These are phyloP conservation scores for Lates calcarifer DNA, from an alignment of 2,113 vertebrate genomes.

Conservation along the genomic window DNA sequence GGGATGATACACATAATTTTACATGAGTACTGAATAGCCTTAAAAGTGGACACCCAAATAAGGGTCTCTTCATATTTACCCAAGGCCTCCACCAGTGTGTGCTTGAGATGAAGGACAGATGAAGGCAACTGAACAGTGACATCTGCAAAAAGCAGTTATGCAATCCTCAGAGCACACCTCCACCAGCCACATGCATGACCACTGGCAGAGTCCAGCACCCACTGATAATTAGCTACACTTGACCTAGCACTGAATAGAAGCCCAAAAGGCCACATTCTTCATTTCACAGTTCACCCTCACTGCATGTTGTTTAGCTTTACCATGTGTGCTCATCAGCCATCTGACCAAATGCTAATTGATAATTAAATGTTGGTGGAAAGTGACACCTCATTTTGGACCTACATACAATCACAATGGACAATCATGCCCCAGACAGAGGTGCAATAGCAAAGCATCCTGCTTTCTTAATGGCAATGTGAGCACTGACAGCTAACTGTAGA, in stretches of 20 bases:
- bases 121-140: not conserved
- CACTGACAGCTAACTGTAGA: not conserved
- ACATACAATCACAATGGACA: not conserved
- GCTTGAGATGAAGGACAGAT: not conserved
- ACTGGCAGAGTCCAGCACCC: not conserved
- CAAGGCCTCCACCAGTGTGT: not conserved
- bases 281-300: not conserved
- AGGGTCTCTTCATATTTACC: not conserved
- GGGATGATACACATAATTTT: not conserved
- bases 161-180: too few species aligned
- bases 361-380: not conserved
- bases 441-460: not conserved
- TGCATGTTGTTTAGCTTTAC: not conserved
- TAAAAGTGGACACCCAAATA: not conserved
- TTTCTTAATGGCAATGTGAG: not conserved
- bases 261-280: not conserved
- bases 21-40: not conserved
- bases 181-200: too few species aligned
- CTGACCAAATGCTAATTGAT: not conserved
- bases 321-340: not conserved
- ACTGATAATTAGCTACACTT: not conserved
- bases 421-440: not conserved
- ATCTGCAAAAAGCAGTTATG: conserved; percentile 2
- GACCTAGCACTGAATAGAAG: not conserved
- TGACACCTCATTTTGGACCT: not conserved